Evolutionary conservation across 1,140 invertebrate genomes (phyloP), one percentile per base, ranked within the genome.

Genomic region (Antheraea mylitta): DNA sequence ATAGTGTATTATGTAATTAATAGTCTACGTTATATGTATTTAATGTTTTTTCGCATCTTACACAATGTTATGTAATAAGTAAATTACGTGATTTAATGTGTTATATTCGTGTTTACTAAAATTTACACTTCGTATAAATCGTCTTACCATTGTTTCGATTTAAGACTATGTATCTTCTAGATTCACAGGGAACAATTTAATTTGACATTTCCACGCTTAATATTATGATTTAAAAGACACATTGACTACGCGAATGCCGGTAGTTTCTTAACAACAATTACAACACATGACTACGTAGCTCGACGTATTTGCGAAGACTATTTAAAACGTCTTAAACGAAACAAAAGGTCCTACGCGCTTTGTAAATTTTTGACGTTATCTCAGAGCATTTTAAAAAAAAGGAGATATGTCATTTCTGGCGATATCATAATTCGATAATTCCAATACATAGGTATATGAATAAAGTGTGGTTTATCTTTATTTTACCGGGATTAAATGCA

Each of bases 331-430:
- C 30, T n/a, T 63, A 63, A 53, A 53, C 45, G 45, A 48, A 53
- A 65, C 64, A 48, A 53, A 45, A 65, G 42, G 18, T 65, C 64
- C n/a, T 65, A 65, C 13, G 42, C n/a, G 38, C 64, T 42, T 13
- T 65, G 64, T 65, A 42, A 65, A 7, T 65, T 65, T 53, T 53
- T 65, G 64, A 65, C 64, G 18, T 65, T 65, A 65, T 65, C 64
- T 48, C n/a, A 53, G 16, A 11, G 16, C 16, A 16, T 53, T n/a
- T n/a, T n/a, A n/a, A n/a, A n/a, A n/a, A 16, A 53, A 6, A 2
- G 5, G 5, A 53, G 45, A 53, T 53, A 53, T 11, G 9, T 6
- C 4, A 53, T 53, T 10, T 53, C 1, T 16, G 5, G 16, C 45
- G 45, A n/a, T 53, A 42, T 42, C 11, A 8, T 42, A 42, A 42